Percentiles rank a stretch among this genome's conserved stretches.
These are phyloP conservation scores for Patiria pectinifera DNA, from an alignment of 53 echinoderm and acorn worm species.

Conservation along the genomic window DNA sequence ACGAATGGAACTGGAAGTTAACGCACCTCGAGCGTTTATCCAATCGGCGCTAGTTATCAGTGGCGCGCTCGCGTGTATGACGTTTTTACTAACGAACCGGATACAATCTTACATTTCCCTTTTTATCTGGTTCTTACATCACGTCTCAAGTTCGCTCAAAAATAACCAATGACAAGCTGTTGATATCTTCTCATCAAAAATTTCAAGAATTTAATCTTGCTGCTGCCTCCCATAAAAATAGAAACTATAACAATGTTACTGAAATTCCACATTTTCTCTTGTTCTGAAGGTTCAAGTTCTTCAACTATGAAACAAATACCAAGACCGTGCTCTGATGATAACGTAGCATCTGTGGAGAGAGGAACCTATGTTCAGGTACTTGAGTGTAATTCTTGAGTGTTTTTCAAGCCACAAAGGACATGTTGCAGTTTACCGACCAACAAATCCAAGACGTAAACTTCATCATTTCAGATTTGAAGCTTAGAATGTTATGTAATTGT, in stretches of 20 bases:
- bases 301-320: background rate
- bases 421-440: background rate
- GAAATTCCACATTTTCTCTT: background rate
- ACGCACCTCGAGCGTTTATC: no score
- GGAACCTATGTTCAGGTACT: slow-evolving; percentile 42
- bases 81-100: no score
- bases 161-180: no score
- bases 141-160: no score
- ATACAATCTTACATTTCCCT: no score
- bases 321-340: background rate
- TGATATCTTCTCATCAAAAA: no score
- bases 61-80: no score
- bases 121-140: no score
- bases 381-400: background rate
- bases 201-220: background rate
- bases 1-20: no score
- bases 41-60: no score
- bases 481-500: background rate
- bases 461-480: background rate
- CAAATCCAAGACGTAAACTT: background rate
- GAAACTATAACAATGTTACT: background rate
- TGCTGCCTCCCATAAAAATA: background rate
- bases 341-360: background rate
- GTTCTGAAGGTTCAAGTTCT: background rate
- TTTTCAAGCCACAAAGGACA: no score